phyloP scores from a whole-genome alignment of 2,797 vertebrate genomes.

The Urophycis tenuis region DNA sequence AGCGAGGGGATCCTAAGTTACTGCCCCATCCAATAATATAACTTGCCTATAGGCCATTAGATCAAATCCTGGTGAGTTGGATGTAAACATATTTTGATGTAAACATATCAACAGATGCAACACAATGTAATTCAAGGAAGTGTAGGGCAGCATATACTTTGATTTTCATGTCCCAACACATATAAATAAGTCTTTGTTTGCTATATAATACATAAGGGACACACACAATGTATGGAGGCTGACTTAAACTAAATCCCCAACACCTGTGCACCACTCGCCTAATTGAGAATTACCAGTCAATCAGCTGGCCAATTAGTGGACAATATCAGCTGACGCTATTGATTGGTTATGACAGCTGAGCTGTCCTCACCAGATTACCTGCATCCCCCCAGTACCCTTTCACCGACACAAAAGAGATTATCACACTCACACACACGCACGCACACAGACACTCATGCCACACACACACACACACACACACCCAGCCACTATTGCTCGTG shows the following conservation, averaged over 20 bases:
- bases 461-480: constrained; percentile 6
- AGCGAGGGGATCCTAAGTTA: background rate
- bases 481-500: background rate
- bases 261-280: constrained; percentile 44
- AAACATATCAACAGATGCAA: background rate
- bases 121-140: background rate
- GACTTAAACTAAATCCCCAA: background rate
- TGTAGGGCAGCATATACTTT: background rate
- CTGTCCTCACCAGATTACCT: constrained; percentile 2
- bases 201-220: too few species aligned
- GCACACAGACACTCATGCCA: background rate
- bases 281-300: constrained; percentile 58
- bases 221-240: background rate
- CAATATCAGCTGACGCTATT: constrained; percentile 44
- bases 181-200: too few species aligned
- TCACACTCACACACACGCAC: constrained; percentile 5
- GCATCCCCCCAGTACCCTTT: constrained; percentile 10
- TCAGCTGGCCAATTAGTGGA: constrained; percentile 52
- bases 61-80: background rate
- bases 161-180: background rate
- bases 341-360: constrained; percentile 48
- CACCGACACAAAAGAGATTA: constrained; percentile 24
- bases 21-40: too few species aligned
- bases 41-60: background rate
- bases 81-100: background rate